phyloP scores from a whole-genome alignment of 2,113 vertebrate genomes.

The Carlito syrichta region DNA sequence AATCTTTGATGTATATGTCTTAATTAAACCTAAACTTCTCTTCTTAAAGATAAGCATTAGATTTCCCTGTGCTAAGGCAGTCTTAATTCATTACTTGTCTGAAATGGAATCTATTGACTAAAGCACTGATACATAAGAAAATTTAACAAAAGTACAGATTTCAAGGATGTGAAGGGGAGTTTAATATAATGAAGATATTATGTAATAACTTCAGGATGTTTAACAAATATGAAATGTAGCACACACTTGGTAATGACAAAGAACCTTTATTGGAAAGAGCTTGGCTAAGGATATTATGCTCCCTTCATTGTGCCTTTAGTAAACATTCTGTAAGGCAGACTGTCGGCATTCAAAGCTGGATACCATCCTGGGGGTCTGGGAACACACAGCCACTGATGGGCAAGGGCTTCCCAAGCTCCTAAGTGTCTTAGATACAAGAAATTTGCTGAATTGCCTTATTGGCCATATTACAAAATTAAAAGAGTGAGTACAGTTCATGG shows the following conservation, averaged over 20 bases:
- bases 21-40: slow-evolving; percentile 50
- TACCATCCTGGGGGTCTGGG: not conserved
- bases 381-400: not conserved
- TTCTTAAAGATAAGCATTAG: slow-evolving; percentile 21
- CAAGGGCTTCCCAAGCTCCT: not conserved
- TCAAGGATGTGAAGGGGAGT: not conserved
- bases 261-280: not conserved
- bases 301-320: not conserved
- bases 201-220: not conserved
- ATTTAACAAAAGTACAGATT: not conserved
- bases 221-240: not conserved
- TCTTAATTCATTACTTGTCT: not conserved
- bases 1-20: slow-evolving; percentile 46
- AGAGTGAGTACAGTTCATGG: not conserved
- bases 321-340: not conserved
- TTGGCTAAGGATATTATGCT: fast-evolving
- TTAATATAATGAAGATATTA: not conserved
- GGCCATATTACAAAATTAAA: not conserved
- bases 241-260: not conserved
- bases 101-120: not conserved
- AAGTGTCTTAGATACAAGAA: not conserved
- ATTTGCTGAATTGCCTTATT: fast-evolving
- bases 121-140: not conserved
- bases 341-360: not conserved
- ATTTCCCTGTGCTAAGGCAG: slow-evolving; percentile 13